These are phyloP conservation scores for Hylaeus anthracinus DNA, from an alignment of 1,140 invertebrate species.

Conservation along the genomic window DNA sequence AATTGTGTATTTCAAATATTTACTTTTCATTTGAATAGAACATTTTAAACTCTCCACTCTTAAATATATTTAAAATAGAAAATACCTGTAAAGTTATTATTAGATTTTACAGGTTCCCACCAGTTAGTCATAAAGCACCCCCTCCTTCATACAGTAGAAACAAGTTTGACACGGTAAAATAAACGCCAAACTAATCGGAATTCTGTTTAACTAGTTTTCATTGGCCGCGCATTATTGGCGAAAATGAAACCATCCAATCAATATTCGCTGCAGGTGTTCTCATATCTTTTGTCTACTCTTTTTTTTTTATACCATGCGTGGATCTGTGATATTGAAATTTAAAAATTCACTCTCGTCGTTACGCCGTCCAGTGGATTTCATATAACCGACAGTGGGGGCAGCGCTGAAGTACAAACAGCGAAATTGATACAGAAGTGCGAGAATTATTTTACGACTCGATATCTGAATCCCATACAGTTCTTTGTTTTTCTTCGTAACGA, in stretches of 20 bases:
- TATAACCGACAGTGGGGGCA: conserved; percentile 11
- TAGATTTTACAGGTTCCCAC: too few relatives aligned
- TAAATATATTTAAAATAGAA: too few relatives aligned
- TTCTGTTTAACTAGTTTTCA: background rate
- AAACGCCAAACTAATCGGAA: background rate
- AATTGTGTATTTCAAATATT: too few relatives aligned
- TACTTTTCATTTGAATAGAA: too few relatives aligned
- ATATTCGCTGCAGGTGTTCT: background rate
- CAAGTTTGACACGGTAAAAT: background rate
- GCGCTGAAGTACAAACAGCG: conserved; percentile 1
- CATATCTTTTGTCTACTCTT: background rate
- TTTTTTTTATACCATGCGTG: background rate
- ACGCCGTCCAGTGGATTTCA: conserved; percentile 17
- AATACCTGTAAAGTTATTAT: too few relatives aligned
- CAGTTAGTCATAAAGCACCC: too few relatives aligned
- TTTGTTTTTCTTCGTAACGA: background rate
- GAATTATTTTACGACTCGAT: conserved; percentile 24
- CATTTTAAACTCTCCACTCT: too few relatives aligned
- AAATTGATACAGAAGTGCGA: conserved; percentile 29
- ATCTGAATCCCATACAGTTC: conserved; percentile 19
- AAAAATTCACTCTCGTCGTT: conserved; percentile 36
- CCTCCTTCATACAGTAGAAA: too few relatives aligned
- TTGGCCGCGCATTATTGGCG: background rate
- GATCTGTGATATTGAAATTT: conserved; percentile 32
- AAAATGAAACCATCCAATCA: conserved; percentile 6